These are phyloP conservation scores for Symphodus melops DNA, from an alignment of 2,113 vertebrate species.

Conservation along the genomic window DNA sequence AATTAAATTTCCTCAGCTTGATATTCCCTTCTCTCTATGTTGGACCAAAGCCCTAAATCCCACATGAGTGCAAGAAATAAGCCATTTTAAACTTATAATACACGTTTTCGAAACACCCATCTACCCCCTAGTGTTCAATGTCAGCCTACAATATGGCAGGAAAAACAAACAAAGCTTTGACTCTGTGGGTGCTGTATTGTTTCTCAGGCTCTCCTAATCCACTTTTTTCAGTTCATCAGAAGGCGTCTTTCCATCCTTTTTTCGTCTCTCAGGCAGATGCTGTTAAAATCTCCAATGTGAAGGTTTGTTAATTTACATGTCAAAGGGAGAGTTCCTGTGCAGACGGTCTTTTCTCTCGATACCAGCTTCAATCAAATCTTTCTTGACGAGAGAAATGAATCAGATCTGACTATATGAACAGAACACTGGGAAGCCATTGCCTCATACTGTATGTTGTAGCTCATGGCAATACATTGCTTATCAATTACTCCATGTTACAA, in stretches of 20 bases:
- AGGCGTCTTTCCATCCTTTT: background rate
- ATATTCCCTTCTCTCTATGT: background rate
- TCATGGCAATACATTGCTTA: background rate
- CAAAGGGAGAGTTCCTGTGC: conserved; percentile 1
- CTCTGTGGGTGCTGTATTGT: conserved; percentile 10
- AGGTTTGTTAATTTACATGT: conserved; percentile 21
- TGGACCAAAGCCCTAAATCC: background rate
- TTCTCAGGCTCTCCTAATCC: background rate
- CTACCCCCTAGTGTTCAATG: conserved; percentile 14
- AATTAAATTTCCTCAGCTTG: background rate
- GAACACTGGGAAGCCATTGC: background rate
- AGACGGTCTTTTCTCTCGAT: conserved; percentile 2
- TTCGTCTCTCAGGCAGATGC: background rate
- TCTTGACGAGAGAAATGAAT: conserved; percentile 1
- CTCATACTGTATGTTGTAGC: background rate
- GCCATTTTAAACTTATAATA: background rate
- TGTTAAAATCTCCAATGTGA: conserved; percentile 7
- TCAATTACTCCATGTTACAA: background rate
- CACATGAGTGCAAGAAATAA: conserved; percentile 11
- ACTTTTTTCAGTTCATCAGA: conserved; percentile 10
- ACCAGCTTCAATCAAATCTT: background rate
- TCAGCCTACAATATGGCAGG: background rate
- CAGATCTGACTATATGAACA: background rate
- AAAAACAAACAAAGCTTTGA: conserved; percentile 25
- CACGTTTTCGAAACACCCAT: conserved; percentile 23